Evolutionary conservation across 1,140 invertebrate genomes (phyloP), one percentile per base, ranked within the genome.

Genomic region (Trichomalopsis sarcophagae): DNA sequence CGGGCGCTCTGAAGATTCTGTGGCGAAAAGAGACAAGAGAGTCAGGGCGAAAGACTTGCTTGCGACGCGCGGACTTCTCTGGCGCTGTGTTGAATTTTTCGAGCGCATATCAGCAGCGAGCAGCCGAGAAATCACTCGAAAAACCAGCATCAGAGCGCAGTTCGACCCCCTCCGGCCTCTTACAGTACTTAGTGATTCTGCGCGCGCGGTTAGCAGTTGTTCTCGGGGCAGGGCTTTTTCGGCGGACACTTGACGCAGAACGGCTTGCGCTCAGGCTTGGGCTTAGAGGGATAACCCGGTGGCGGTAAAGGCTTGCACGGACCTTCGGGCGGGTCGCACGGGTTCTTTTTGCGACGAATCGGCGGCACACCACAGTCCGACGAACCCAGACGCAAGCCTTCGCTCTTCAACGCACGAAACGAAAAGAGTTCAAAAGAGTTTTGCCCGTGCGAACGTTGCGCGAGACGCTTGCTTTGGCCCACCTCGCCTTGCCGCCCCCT

Each of bases 201-300:
- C 7, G 9, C 33, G 9, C 11, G 2, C n/a, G 27, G 27, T 4
- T 69, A 71, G 68, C 68, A 71, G 9, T 2, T 33, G 17, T 69
- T 89, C 81, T 84, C 84, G 79, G 89, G 91, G 88, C 84, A 82
- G 87, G 90, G 89, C 81, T 85, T 89, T 87, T 91, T 92, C 6
- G 88, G 84, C 4, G 91, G 91, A 73, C 90, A 91, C 81, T 90
- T 90, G 13, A 93, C 86, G 83, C 91, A 91, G 85, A 93, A 89
- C 14, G 88, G 88, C 82, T 92, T 92, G 75, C 74, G 90, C 6
- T 83, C 73, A 6, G 86, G 85, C 86, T 88, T 89, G 7, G 86
- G 88, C 87, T 92, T 92, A 9, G 86, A 0, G 0, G 88, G 89
- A 84, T 91, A 90, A 9, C 89, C 90, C 10, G 91, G 87, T 62